Evolutionary conservation across 1,140 invertebrate genomes (phyloP).

Genomic region (Tyrophagus putrescentiae): DNA sequence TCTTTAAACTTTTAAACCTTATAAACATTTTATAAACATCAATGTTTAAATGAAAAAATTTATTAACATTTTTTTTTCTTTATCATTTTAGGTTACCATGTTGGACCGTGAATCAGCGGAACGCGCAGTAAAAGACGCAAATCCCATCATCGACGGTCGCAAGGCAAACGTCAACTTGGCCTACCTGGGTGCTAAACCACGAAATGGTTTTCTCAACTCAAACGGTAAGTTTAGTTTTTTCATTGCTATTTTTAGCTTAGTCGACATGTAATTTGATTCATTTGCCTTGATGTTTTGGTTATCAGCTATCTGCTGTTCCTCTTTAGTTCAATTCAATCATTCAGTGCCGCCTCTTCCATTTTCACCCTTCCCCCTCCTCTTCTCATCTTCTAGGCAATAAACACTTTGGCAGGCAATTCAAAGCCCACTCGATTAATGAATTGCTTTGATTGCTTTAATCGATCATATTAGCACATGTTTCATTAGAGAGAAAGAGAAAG

Average conservation of each 20-base stretch:
- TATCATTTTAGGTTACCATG: constrained; percentile 76
- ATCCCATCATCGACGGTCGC: constrained; percentile 93
- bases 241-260: neutral
- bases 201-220: constrained; percentile 58
- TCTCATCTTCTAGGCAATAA: no score
- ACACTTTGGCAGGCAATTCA: no score
- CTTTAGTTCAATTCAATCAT: no score
- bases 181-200: constrained; percentile 86
- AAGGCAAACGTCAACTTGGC: constrained; percentile 97
- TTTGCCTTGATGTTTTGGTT: no score
- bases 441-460: neutral
- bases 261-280: neutral
- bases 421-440: neutral
- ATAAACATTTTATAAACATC: neutral
- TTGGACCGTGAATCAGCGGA: constrained; percentile 78
- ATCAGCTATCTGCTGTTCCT: no score
- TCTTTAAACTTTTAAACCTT: no score
- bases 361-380: neutral
- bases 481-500: neutral
- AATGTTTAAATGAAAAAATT: no score
- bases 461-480: neutral
- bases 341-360: neutral
- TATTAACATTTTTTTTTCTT: constrained; percentile 27
- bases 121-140: constrained; percentile 89
- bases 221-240: constrained; percentile 42